Evolutionary conservation across 2,113 vertebrate species (phyloP).

Genomic region (Mobula hypostoma): DNA sequence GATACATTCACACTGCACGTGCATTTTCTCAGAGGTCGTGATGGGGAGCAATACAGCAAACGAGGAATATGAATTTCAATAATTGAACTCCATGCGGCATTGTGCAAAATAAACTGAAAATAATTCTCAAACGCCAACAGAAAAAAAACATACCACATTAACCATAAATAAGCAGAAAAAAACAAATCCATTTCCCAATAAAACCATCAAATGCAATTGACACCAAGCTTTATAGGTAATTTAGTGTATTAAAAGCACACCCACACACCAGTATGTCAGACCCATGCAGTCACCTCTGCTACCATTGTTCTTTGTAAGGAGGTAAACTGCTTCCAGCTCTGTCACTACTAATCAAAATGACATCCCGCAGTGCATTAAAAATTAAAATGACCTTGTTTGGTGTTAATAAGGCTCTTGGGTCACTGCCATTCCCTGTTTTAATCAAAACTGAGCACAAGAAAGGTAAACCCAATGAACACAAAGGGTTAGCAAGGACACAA

Average conservation of each 20-base stretch:
- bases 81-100: constrained; percentile 42
- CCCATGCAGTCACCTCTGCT: constrained; percentile 84
- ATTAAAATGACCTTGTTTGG: constrained; percentile 51
- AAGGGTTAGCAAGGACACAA: constrained; percentile 43
- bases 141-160: constrained; percentile 30
- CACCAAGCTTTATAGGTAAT: constrained; percentile 21
- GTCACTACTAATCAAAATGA: constrained; percentile 41
- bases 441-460: constrained; percentile 26
- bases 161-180: constrained; percentile 33
- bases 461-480: neutral
- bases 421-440: constrained; percentile 44
- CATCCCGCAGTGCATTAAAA: constrained; percentile 45
- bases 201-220: constrained; percentile 27
- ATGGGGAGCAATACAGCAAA: constrained; percentile 43
- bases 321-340: constrained; percentile 80
- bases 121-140: constrained; percentile 39
- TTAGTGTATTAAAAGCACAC: constrained; percentile 49
- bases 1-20: neutral
- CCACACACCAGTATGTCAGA: constrained; percentile 63
- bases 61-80: constrained; percentile 49
- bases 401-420: constrained; percentile 51
- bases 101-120: constrained; percentile 54
- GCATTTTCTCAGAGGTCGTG: constrained; percentile 46
- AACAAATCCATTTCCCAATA: constrained; percentile 30
- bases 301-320: constrained; percentile 72